phyloP scores from a whole-genome alignment of 92 coral and sea anemone species.

The Isaurus tuberculatus region DNA sequence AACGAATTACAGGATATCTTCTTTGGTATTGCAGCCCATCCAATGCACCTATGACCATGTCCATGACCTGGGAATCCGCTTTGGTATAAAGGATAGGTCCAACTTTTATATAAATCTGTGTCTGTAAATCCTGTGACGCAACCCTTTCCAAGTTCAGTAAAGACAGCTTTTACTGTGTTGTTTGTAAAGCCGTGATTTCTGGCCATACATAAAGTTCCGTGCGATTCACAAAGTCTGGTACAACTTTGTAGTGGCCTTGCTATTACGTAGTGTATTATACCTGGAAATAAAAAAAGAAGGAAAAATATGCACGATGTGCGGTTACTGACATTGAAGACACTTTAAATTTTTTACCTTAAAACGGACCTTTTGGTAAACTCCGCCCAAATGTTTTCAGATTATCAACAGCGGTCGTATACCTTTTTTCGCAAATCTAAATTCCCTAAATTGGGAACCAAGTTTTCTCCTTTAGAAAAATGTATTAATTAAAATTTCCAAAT shows the following conservation, averaged over 20 bases:
- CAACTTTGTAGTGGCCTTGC: background rate
- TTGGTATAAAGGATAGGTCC: background rate
- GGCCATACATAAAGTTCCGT: background rate
- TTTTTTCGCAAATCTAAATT: no score
- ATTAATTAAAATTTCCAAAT: no score
- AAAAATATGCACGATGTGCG: no score
- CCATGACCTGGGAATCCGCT: background rate
- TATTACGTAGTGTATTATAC: background rate
- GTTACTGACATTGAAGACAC: no score
- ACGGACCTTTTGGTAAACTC: no score
- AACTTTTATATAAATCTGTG: background rate
- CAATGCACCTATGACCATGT: background rate
- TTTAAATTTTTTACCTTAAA: background rate
- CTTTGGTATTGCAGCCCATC: conserved; percentile 2
- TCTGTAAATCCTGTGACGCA: background rate
- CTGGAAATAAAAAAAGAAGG: background rate
- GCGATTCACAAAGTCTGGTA: background rate
- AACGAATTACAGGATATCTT: background rate
- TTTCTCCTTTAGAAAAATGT: no score
- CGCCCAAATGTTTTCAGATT: no score
- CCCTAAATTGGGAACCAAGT: no score
- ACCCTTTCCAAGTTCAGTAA: background rate
- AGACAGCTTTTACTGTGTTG: background rate
- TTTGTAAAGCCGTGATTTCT: conserved; percentile 17
- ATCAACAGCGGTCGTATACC: no score